Base-by-base conservation (phyloP, 2,888 invertebrate species). In the Gryllus longicercus region DNA sequence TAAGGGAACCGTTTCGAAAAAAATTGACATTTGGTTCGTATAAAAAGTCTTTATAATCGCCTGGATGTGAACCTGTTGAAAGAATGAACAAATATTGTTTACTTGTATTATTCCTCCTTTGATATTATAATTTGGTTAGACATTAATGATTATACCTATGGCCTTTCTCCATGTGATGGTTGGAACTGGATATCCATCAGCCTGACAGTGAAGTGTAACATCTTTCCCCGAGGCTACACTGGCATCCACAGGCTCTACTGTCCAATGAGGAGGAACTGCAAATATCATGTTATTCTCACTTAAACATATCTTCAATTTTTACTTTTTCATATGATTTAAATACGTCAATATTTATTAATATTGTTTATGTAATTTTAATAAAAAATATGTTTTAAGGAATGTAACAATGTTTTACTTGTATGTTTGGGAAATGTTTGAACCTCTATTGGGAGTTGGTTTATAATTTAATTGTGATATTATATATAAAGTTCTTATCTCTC, bases 171-270 rank as follows among this genome's bases (percentile, higher is more conserved):
- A 97, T 14, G 94, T 94, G 79, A 97, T 93, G 11, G 90, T 90
- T 5, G 97, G 97, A 82, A 93, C 93, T 0, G 97, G 97, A 87
- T 96, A 97, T 2, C 97, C 97, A 82, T 96, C 94, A 0, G 96
- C 96, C 87, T 95, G 94, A 86, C 97, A 97, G 86, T 96, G 94
- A 76, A 97, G 88, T 23, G 93, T 92, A 38, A 96, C 93, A 85
- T 95, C 94, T 86, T 95, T 94, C 1, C 94, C 94, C 0, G 94
- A 93, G 11, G 94, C 94, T 75, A 94, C 93, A 83, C 93, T 95
- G n/a, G 93, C 91, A 85, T 95, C 95, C 82, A 91, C 90, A 0
- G 96, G 96, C 85, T 96, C 96, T 84, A 95, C 89, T 23, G 96
- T 92, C 94, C 96, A 96, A 85, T 95, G 93, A 38, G 96, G 96